Percentiles rank a stretch among this genome's conserved stretches.
Evolutionary conservation across 1,140 invertebrate species (phyloP).

Genomic region (Campoletis sonorensis): DNA sequence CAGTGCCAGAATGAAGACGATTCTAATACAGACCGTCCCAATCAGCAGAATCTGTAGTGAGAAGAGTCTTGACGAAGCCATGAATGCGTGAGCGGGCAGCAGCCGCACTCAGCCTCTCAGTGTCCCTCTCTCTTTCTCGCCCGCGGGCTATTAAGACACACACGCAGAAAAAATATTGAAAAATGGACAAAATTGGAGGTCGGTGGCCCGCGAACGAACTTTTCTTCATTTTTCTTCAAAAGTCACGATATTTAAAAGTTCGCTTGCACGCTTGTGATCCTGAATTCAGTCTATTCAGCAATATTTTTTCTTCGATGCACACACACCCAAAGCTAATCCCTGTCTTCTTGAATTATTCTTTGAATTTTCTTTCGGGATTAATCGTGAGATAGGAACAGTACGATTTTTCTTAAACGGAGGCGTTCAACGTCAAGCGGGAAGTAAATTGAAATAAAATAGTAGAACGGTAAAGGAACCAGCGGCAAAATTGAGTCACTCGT

Average conservation of each 20-base stretch:
- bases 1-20: background rate
- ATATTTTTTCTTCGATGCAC: conserved; percentile 46
- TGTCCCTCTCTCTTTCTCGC: conserved; percentile 74
- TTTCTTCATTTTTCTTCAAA: no score
- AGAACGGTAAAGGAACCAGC: background rate
- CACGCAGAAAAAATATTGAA: conserved; percentile 45
- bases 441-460: background rate
- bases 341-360: conserved; percentile 54
- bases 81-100: conserved; percentile 78
- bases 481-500: background rate
- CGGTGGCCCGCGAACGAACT: no score
- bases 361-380: background rate
- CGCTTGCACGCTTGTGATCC: no score
- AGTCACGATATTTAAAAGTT: no score
- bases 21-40: conserved; percentile 75
- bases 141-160: conserved; percentile 70
- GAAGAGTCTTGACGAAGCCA: conserved; percentile 77
- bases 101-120: conserved; percentile 75
- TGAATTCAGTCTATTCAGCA: no score
- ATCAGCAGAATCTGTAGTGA: conserved; percentile 74
- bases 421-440: background rate
- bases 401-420: background rate
- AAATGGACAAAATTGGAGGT: no score
- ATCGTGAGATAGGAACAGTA: background rate
- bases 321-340: conserved; percentile 72